Evolutionary conservation across 30 jellyfish, hydroid and myxozoan species (phyloP), one percentile per base, ranked within the genome.

Genomic region (Aurelia aurita): DNA sequence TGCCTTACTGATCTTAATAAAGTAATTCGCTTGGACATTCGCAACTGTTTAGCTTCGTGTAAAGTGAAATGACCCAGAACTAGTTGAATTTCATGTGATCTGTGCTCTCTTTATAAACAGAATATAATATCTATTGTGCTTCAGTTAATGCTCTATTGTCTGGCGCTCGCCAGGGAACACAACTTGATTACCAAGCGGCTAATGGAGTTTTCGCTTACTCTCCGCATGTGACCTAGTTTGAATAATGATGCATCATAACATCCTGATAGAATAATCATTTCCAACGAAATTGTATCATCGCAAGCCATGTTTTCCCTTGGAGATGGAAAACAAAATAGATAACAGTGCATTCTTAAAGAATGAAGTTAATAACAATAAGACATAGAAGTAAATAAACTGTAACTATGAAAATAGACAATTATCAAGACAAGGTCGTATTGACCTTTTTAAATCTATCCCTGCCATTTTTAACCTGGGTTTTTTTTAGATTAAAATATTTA

Each of bases 31-130:
- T 22, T 39, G 47, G 1, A 14, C 0, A 32, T 74, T 55, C 22
- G 86, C 32, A 27, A 54, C 86, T 74, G 26, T 31, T 45, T 19
- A 16, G 59, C 64, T 23, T 32, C 34, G 2, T 74, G 28, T 49
- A 19, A 46, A 58, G 47, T 46, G 63, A 26, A 55, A 53, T 81
- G 91, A 81, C 91, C 91, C 57, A 81, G 91, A 22, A 32, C 80
- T 51, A 51, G 65, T 47, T 66, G 58, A 62, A 64, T 28, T 81
- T 81, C 70, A 58, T 44, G 72, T 81, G 85, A 53, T 55, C 39
- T 43, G 32, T 10, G 43, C 61, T 35, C 57, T 63, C 28, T 58
- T 77, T 77, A 54, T 28, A 60, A 77, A 60, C 88, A 77, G 19
- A 68, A 43, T 26, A 39, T 31, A 51, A 35, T 26, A 69, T 16